phyloP scores from a whole-genome alignment of 1,140 invertebrate species.

The Planococcus citri region DNA sequence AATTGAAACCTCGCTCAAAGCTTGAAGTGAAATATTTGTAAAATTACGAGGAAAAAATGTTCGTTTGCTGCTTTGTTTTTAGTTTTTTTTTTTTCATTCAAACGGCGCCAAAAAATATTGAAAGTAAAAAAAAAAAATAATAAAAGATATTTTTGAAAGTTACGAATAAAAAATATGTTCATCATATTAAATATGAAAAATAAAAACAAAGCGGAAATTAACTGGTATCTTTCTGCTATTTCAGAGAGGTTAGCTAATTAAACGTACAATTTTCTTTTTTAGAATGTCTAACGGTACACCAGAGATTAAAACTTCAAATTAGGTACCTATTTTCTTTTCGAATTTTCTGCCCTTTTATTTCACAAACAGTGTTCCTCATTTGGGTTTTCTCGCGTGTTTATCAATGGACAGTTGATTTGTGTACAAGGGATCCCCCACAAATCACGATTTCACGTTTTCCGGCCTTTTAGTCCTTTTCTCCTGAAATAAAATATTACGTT shows the following conservation, averaged over 20 bases:
- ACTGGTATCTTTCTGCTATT: neutral
- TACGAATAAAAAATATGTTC: too few species aligned
- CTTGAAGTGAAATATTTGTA: too few species aligned
- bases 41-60: too few species aligned
- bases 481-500: constrained; percentile 2
- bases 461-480: neutral
- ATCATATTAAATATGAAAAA: neutral
- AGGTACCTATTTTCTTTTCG: constrained; percentile 1
- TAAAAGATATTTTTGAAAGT: neutral
- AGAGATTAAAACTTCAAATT: neutral
- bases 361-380: neutral
- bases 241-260: neutral
- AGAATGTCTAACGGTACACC: neutral
- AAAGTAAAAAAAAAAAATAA: neutral
- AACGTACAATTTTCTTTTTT: neutral
- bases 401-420: neutral
- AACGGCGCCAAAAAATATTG: too few species aligned
- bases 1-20: too few species aligned
- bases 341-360: neutral
- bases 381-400: constrained; percentile 1
- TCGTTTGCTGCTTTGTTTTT: too few species aligned
- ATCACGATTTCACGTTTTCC: neutral
- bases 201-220: neutral
- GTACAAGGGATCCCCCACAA: neutral
- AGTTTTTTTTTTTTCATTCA: too few species aligned